These are phyloP conservation scores for Dryomyza anilis DNA, from an alignment of 2,888 invertebrate genomes.

Conservation along the genomic window DNA sequence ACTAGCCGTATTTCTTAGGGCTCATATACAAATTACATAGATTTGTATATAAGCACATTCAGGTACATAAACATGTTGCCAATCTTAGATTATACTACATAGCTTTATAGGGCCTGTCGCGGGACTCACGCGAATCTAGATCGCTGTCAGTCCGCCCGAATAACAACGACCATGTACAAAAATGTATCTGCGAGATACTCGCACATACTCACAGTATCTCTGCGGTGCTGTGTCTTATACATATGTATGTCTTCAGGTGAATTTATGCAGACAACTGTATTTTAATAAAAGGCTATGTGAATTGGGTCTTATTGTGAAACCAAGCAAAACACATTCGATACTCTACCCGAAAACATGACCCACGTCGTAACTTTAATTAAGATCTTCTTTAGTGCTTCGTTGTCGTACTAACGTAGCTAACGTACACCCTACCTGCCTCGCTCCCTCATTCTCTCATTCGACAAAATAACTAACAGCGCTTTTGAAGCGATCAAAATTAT, in stretches of 20 bases:
- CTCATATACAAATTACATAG: slow-evolving; percentile 1
- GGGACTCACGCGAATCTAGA: too few relatives aligned
- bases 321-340: slow-evolving; percentile 2
- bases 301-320: slow-evolving; percentile 25
- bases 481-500: too few relatives aligned
- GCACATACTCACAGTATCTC: not conserved
- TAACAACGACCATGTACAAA: not conserved
- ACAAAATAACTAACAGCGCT: too few relatives aligned
- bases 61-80: too few relatives aligned
- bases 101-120: too few relatives aligned
- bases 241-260: too few relatives aligned
- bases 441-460: too few relatives aligned
- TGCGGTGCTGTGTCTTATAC: not conserved
- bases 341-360: slow-evolving; percentile 4
- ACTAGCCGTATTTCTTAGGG: not conserved
- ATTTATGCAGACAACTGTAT: slow-evolving; percentile 25
- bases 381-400: slow-evolving; percentile 3
- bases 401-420: too few relatives aligned
- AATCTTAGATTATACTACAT: too few relatives aligned
- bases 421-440: not conserved
- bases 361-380: slow-evolving; percentile 13
- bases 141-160: not conserved
- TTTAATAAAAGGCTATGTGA: slow-evolving; percentile 24
- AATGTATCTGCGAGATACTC: not conserved
- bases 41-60: too few relatives aligned